Conservation (phyloP, 53 echinoderm and acorn worm genomes). For the Luidia sarsii region DNA sequence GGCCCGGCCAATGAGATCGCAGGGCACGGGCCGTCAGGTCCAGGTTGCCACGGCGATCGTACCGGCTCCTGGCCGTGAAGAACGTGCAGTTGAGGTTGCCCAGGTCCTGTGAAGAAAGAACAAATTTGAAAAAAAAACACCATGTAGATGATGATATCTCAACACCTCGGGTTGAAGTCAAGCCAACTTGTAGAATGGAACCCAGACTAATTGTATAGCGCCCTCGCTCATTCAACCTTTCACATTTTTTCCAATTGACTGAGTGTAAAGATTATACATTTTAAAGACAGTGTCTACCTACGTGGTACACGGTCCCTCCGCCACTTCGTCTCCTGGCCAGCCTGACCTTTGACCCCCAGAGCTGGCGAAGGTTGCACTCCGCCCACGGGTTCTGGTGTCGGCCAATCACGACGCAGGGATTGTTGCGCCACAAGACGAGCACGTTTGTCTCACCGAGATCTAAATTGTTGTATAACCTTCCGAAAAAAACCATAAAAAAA, state of each 20-base stretch:
- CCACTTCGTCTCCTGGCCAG: conserved; percentile 89
- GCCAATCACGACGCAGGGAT: conserved; percentile 92
- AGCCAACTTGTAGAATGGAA: background rate
- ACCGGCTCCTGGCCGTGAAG: conserved; percentile 77
- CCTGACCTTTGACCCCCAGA: conserved; percentile 65
- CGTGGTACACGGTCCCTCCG: conserved; percentile 97
- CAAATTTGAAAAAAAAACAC: too few species aligned
- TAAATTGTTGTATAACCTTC: conserved; percentile 79
- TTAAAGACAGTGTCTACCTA: conserved; percentile 44
- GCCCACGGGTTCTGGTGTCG: conserved; percentile 97
- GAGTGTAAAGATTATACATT: too few species aligned
- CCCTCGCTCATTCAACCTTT: too few species aligned
- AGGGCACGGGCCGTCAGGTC: conserved; percentile 68
- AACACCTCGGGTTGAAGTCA: background rate
- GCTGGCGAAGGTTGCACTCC: conserved; percentile 77
- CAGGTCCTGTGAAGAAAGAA: conserved; percentile 69
- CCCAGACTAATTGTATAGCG: background rate
- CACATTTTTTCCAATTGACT: too few species aligned
- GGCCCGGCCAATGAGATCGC: conserved; percentile 67
- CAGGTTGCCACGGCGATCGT: conserved; percentile 74
- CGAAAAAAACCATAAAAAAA: background rate
- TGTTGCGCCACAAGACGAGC: conserved; percentile 87
- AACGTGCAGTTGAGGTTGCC: conserved; percentile 95
- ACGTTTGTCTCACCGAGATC: conserved; percentile 65
- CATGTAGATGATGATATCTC: background rate